A percentile compares a stretch with the other conserved stretches of the same genome.
phyloP scores from a whole-genome alignment of 2,797 vertebrate genomes.

The Pteronotus mesoamericanus region DNA sequence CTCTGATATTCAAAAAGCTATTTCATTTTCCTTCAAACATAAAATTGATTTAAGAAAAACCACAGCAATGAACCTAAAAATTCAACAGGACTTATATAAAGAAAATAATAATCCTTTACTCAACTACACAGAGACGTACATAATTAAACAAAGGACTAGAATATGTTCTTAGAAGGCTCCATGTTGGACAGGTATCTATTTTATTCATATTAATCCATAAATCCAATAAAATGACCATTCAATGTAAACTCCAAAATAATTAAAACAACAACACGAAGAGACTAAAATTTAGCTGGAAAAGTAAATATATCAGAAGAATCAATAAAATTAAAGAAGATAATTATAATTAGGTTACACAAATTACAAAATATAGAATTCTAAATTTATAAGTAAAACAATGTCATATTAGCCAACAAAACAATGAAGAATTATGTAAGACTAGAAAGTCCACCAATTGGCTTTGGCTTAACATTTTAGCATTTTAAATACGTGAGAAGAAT shows the following conservation, averaged over 20 bases:
- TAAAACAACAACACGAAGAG: background rate
- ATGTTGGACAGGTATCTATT: background rate
- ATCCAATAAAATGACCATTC: background rate
- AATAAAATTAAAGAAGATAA: background rate
- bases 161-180: background rate
- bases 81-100: background rate
- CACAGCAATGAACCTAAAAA: background rate
- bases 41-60: slow-evolving; percentile 14
- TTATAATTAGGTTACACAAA: background rate
- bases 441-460: background rate
- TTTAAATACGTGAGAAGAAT: background rate
- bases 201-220: background rate
- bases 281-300: background rate
- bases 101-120: background rate
- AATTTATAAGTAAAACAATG: background rate
- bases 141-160: background rate
- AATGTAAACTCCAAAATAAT: background rate
- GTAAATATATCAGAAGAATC: background rate
- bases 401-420: background rate
- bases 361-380: slow-evolving; percentile 22
- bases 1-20: background rate
- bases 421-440: background rate
- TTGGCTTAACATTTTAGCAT: slow-evolving; percentile 21
- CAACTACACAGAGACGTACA: background rate
- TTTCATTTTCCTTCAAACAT: slow-evolving; percentile 17